Evolutionary conservation across 2,113 vertebrate species (phyloP).

Genomic region (Reinhardtius hippoglossoides): DNA sequence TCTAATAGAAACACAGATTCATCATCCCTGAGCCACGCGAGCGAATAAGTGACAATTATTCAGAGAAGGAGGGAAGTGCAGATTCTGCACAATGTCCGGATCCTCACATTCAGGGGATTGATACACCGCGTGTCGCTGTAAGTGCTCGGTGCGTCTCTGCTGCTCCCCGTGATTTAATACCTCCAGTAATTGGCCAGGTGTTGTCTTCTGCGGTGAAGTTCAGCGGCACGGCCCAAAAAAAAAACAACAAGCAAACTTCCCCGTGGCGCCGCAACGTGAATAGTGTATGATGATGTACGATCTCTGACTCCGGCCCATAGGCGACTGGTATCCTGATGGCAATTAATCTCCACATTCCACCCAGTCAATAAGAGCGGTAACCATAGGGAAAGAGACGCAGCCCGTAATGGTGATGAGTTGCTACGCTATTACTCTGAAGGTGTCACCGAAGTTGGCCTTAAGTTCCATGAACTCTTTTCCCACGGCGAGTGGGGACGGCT

Average conservation of each 20-base stretch:
- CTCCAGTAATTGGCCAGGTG: slow-evolving; percentile 65
- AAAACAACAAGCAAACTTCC: slow-evolving; percentile 28
- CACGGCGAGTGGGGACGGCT: not conserved
- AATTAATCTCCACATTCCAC: slow-evolving; percentile 70
- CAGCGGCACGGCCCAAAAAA: slow-evolving; percentile 26
- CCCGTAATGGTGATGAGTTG: slow-evolving; percentile 45
- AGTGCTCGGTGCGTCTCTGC: slow-evolving; percentile 44
- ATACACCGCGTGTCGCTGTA: slow-evolving; percentile 25
- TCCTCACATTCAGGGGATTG: slow-evolving; percentile 61
- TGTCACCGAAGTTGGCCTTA: slow-evolving; percentile 32
- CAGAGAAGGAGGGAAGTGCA: slow-evolving; percentile 74
- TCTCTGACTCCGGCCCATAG: no score
- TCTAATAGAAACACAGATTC: slow-evolving; percentile 69
- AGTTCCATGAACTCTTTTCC: slow-evolving; percentile 11
- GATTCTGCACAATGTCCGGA: slow-evolving; percentile 71
- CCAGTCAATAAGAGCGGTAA: slow-evolving; percentile 38
- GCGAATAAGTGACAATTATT: slow-evolving; percentile 80
- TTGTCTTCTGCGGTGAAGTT: slow-evolving; percentile 55
- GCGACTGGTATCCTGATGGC: slow-evolving; percentile 37
- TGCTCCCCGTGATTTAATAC: slow-evolving; percentile 70
- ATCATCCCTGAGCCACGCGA: slow-evolving; percentile 68
- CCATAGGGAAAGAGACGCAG: slow-evolving; percentile 11
- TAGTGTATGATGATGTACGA: slow-evolving; percentile 64
- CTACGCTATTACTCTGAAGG: slow-evolving; percentile 31
- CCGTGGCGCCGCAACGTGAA: slow-evolving; percentile 30